A percentile compares a stretch with the other conserved stretches of the same genome.
Evolutionary conservation across 2,797 vertebrate species (phyloP).

Genomic region (Melanotaenia trifasciata): DNA sequence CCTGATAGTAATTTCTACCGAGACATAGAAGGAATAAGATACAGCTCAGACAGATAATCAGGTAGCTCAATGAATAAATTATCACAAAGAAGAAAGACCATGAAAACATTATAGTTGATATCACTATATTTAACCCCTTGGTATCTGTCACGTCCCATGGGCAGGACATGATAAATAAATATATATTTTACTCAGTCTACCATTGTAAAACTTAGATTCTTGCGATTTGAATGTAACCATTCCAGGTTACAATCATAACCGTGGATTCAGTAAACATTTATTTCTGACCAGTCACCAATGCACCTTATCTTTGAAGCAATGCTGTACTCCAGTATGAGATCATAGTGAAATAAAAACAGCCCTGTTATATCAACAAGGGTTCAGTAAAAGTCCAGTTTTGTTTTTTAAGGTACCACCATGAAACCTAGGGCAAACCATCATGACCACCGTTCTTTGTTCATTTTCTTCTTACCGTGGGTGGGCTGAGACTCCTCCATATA

Average conservation of each 20-base stretch:
- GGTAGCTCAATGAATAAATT: slow-evolving; percentile 1
- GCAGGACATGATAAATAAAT: no score
- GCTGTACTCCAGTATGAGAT: no score
- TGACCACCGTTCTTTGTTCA: slow-evolving; percentile 1
- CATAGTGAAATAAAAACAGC: no score
- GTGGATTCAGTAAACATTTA: no score
- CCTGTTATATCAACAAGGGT: no score
- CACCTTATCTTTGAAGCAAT: no score
- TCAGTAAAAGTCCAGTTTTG: background rate
- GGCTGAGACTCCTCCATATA: slow-evolving; percentile 92
- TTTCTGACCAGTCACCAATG: no score
- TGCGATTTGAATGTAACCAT: no score
- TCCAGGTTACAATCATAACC: no score
- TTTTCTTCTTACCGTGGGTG: slow-evolving; percentile 87
- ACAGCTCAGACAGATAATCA: slow-evolving; percentile 17
- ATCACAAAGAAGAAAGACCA: slow-evolving; percentile 9
- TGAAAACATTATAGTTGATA: background rate
- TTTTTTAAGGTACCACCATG: background rate
- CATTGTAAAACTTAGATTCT: no score
- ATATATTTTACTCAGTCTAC: no score
- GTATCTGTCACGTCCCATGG: no score
- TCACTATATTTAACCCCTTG: background rate
- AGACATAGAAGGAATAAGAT: slow-evolving; percentile 11
- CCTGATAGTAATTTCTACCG: slow-evolving; percentile 90
- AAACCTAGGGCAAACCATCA: background rate